A percentile compares a stretch with the other conserved stretches of the same genome.
These are phyloP conservation scores for Gastrophysa polygoni DNA, from an alignment of 2,888 invertebrate species.

Conservation along the genomic window DNA sequence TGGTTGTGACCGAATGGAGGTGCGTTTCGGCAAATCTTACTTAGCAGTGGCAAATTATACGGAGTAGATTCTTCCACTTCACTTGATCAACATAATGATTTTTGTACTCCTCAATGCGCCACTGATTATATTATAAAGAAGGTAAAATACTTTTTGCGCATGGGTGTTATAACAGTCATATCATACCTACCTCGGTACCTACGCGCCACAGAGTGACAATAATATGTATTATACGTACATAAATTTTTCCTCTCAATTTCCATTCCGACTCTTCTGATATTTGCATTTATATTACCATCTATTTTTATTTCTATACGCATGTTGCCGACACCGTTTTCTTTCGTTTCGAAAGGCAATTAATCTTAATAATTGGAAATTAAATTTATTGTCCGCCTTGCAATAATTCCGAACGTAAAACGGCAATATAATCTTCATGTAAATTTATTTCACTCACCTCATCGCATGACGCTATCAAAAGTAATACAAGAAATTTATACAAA, in stretches of 20 bases:
- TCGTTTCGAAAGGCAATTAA: constrained; percentile 30
- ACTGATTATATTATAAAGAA: too few relatives aligned
- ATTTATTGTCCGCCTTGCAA: constrained; percentile 26
- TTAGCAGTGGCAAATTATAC: too few relatives aligned
- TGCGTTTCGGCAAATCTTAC: too few relatives aligned
- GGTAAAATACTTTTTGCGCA: too few relatives aligned
- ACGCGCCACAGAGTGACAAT: not conserved
- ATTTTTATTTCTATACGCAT: constrained; percentile 27
- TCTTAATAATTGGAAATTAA: constrained; percentile 35
- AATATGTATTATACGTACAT: not conserved
- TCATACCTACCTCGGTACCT: not conserved
- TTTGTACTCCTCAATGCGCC: too few relatives aligned
- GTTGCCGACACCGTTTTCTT: constrained; percentile 23
- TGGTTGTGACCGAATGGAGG: too few relatives aligned
- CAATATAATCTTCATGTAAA: constrained; percentile 28
- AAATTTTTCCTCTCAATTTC: constrained; percentile 9
- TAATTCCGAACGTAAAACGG: constrained; percentile 26
- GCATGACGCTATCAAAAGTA: constrained; percentile 21
- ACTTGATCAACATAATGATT: too few relatives aligned
- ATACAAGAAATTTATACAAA: constrained; percentile 22
- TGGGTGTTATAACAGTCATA: too few relatives aligned
- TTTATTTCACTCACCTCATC: constrained; percentile 31
- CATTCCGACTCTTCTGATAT: constrained; percentile 11
- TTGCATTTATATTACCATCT: constrained; percentile 31
- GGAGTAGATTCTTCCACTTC: too few relatives aligned